A percentile compares a stretch with the other conserved stretches of the same genome.
These are phyloP conservation scores for Ammospiza caudacuta DNA, from an alignment of 2,113 vertebrate species.

Conservation along the genomic window DNA sequence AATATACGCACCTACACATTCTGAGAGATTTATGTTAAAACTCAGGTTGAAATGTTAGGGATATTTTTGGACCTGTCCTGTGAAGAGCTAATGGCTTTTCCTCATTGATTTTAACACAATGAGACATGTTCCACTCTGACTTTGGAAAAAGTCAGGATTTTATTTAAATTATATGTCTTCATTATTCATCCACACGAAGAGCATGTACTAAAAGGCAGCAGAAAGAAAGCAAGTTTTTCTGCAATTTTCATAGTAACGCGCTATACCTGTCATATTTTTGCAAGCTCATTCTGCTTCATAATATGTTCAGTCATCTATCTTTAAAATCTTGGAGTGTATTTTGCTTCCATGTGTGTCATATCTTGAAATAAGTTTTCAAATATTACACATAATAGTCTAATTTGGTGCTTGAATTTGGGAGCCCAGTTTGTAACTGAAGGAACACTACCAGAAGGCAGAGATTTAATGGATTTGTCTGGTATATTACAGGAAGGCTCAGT, in stretches of 20 bases:
- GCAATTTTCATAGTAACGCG: background rate
- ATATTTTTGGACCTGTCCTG: background rate
- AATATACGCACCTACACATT: background rate
- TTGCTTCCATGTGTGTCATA: background rate
- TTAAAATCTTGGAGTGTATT: background rate
- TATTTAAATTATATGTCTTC: constrained; percentile 3
- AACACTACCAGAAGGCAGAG: background rate
- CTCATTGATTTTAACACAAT: background rate
- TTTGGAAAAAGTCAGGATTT: background rate
- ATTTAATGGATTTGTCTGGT: background rate
- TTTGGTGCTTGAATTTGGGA: background rate
- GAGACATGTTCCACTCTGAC: background rate
- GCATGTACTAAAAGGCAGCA: background rate
- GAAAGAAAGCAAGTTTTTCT: background rate
- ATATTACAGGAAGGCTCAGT: background rate
- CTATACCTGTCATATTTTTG: background rate
- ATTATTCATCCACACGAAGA: background rate
- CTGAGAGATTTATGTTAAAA: background rate
- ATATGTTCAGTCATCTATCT: background rate
- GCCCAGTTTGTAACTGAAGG: background rate
- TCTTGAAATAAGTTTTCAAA: background rate
- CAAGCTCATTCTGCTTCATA: background rate
- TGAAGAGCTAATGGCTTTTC: constrained; percentile 8
- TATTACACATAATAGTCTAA: background rate
- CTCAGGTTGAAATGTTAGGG: background rate